phyloP scores from a whole-genome alignment of 2,113 vertebrate species.

The Circaetus cinerascens region DNA sequence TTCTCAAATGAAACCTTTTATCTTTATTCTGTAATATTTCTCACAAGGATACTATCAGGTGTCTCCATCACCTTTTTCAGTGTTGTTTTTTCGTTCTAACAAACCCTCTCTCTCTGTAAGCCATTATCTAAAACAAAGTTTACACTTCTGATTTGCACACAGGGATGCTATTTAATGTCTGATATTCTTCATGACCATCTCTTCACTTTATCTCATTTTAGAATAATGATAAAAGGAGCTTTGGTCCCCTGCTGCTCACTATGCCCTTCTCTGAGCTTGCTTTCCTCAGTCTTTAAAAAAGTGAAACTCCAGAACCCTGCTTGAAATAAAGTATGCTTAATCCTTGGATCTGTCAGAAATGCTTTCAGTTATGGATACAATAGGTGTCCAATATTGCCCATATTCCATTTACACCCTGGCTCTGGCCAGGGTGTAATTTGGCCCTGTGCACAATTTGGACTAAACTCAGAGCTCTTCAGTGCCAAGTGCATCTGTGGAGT shows the following conservation, averaged over 20 bases:
- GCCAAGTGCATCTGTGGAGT: neutral
- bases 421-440: neutral
- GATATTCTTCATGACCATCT: constrained; percentile 13
- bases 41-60: neutral
- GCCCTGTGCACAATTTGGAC: neutral
- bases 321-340: neutral
- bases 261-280: neutral
- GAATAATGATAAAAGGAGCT: constrained; percentile 42
- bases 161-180: constrained; percentile 29
- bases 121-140: constrained; percentile 42
- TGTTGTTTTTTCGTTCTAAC: neutral
- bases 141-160: constrained; percentile 29
- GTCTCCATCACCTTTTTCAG: neutral
- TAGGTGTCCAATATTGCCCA: neutral
- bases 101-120: neutral
- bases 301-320: neutral
- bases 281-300: constrained; percentile 4
- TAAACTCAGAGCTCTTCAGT: neutral
- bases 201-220: constrained; percentile 34
- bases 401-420: neutral
- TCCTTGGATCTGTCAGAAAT: neutral
- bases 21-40: constrained; percentile 21
- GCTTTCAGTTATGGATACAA: neutral
- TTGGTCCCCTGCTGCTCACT: constrained; percentile 31
- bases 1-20: neutral